Evolutionary conservation across 2,888 invertebrate genomes (phyloP), one percentile per base, ranked within the genome.

Genomic region (Cartodere bifasciata): DNA sequence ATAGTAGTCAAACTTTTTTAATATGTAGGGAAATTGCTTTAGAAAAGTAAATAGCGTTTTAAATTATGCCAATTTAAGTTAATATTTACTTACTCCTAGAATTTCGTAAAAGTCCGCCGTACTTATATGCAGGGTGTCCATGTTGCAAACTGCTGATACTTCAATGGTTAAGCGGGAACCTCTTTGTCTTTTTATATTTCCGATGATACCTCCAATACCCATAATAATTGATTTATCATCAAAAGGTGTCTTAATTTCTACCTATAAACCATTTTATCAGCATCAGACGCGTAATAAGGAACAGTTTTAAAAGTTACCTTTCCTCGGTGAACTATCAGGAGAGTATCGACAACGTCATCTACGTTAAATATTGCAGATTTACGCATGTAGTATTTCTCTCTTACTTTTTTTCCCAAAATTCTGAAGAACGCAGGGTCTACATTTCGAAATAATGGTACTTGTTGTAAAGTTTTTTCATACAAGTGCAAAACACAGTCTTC

Each of bases 201-300:
- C 68, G 38, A 67, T 65, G 60, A 68, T 63, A 2, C 67, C 67
- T 6, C 67, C 67, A 1, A 63, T 62, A 2, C 66, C 67, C 63
- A 68, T 65, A 39, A 62, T 64, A 2, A 64, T 63, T 11, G 65
- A 56, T 62, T 65, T 67, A 54, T 65, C 65, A 42, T 63, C 65
- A 39, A 63, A 22, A 22, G 16, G 11, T 23, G 37, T 31, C 12
- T 22, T 26, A 4, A 40, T 28, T 30, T 29, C 34, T 1, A 38
- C 33, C 36, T 36, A 14, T 13, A 26, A 26, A 10, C 15, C 14
- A 13, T 10, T 26, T 10, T 12, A 14, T 26, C 13, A 10, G 26
- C 11, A 13, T 26, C n/a, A 26, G 26, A 26, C 14, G 4, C 13
- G 13, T n/a, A 14, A 12, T 26, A n/a, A n/a, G 15, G 6, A 23